Evolutionary conservation across 2,888 invertebrate genomes (phyloP).

Genomic region (Amphipoea oculea): DNA sequence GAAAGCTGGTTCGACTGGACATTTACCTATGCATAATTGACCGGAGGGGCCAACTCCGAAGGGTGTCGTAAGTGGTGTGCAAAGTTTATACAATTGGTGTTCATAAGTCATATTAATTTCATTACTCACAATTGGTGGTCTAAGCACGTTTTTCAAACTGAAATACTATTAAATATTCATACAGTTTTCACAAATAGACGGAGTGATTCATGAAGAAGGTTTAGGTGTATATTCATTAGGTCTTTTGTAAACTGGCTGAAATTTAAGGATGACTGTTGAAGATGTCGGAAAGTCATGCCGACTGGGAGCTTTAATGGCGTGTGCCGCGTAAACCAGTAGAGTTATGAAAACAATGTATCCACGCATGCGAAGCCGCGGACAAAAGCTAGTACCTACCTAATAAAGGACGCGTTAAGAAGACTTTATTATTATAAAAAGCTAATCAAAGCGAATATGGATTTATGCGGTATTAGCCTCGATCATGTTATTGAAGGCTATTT

Average conservation of each 20-base stretch:
- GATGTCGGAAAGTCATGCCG: not conserved
- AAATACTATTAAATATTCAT: not conserved
- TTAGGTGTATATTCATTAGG: not conserved
- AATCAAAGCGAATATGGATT: not conserved
- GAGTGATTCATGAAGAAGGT: not conserved
- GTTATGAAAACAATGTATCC: no score
- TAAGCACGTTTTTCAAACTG: not conserved
- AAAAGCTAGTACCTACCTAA: not conserved
- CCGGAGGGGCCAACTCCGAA: conserved; percentile 27
- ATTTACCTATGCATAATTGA: conserved; percentile 52
- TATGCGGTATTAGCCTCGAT: not conserved
- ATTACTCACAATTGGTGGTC: not conserved
- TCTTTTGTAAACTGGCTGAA: not conserved
- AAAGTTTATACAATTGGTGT: conserved; percentile 28
- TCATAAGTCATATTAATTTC: conserved; percentile 5
- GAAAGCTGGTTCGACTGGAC: conserved; percentile 44
- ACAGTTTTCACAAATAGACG: not conserved
- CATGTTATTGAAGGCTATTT: not conserved
- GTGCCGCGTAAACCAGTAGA: not conserved
- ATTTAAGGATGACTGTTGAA: not conserved
- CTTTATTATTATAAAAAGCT: not conserved
- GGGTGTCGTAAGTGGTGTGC: conserved; percentile 47
- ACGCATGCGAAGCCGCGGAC: not conserved
- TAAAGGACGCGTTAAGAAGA: not conserved
- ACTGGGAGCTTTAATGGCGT: not conserved